Percentiles rank a stretch among this genome's conserved stretches.
These are phyloP conservation scores for Elgaria multicarinata DNA, from an alignment of 2,113 vertebrate genomes.

Conservation along the genomic window DNA sequence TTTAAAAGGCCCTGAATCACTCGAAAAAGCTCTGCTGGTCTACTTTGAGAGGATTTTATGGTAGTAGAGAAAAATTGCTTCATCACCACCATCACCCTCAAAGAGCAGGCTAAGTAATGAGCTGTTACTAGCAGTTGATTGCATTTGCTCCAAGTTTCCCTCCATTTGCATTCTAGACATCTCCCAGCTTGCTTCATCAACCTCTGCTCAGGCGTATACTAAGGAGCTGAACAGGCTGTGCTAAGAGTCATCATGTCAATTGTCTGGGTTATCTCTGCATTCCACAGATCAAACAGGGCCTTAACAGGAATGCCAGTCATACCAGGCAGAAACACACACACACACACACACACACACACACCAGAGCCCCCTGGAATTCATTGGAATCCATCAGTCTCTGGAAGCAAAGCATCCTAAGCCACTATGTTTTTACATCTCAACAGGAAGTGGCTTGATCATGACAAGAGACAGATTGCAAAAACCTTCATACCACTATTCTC, in stretches of 20 bases:
- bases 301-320: background rate
- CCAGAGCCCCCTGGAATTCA: background rate
- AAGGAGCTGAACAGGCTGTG: background rate
- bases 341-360: no score
- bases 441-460: background rate
- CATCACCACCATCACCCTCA: background rate
- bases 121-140: background rate
- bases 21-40: background rate
- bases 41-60: background rate
- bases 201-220: background rate
- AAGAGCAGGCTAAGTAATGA: background rate
- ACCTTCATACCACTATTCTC: background rate
- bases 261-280: background rate
- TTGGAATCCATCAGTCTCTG: no score
- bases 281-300: background rate
- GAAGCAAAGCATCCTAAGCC: background rate
- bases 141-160: background rate
- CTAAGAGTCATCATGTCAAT: background rate
- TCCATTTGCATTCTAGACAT: background rate
- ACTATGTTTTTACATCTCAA: no score
- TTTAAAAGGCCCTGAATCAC: background rate
- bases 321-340: background rate
- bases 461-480: background rate
- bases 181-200: background rate
- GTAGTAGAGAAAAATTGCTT: background rate